Evolutionary conservation across 2,113 vertebrate genomes (phyloP).

Genomic region (Neolamprologus toae): DNA sequence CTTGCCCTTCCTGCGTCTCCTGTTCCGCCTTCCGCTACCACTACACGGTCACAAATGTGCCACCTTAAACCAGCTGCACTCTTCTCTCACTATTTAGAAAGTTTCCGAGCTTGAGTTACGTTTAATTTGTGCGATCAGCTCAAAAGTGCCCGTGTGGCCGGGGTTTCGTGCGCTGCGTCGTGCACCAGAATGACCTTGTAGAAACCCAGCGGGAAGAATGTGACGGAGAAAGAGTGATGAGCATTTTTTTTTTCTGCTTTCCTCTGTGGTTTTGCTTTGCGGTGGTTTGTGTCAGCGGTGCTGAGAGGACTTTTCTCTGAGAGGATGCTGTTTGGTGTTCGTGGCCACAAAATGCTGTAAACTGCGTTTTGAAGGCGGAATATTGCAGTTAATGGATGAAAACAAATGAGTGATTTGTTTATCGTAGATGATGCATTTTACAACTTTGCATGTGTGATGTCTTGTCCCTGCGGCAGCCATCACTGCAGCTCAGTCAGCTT

Average conservation of each 20-base stretch:
- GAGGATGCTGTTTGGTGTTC: background rate
- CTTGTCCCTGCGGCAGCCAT: conserved; percentile 20
- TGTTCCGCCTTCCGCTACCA: background rate
- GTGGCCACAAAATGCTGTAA: background rate
- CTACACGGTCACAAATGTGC: background rate
- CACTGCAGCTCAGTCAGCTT: conserved; percentile 1
- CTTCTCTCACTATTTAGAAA: background rate
- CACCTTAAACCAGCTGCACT: background rate
- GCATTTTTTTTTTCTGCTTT: background rate
- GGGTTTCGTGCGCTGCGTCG: conserved; percentile 22
- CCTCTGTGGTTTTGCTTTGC: background rate
- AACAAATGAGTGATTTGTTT: background rate
- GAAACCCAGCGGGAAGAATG: conserved; percentile 23
- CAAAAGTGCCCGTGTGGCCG: background rate
- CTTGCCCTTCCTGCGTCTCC: background rate
- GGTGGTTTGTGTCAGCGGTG: background rate
- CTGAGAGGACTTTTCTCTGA: background rate
- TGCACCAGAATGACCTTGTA: conserved; percentile 62
- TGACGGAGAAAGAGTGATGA: conserved; percentile 27
- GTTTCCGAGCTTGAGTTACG: background rate
- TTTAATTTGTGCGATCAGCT: background rate
- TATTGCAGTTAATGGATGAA: background rate
- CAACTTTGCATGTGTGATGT: background rate
- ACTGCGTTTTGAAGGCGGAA: background rate
- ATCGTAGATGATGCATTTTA: background rate